Evolutionary conservation across 2,888 invertebrate species (phyloP).

Genomic region (Parnassius apollo): DNA sequence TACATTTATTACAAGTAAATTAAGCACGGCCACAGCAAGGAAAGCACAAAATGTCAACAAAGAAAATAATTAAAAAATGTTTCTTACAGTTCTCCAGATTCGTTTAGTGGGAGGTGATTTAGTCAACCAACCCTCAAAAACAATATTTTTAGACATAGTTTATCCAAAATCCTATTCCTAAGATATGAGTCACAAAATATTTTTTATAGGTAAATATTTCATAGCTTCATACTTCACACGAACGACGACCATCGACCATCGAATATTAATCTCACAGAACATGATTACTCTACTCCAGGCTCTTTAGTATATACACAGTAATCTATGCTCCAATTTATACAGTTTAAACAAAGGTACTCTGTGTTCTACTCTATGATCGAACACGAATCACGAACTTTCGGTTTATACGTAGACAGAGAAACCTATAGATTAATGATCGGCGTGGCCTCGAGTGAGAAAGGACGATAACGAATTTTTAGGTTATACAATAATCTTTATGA

Average conservation of each 20-base stretch:
- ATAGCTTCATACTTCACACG: conserved; percentile 31
- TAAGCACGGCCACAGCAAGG: conserved; percentile 32
- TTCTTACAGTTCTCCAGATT: conserved; percentile 95
- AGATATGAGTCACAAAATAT: conserved; percentile 51
- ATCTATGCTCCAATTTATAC: no score
- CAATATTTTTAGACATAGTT: conserved; percentile 83
- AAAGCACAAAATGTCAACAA: conserved; percentile 57
- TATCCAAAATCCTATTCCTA: conserved; percentile 35
- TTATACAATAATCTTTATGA: no score
- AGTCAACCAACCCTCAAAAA: conserved; percentile 96
- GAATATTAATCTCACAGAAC: no score
- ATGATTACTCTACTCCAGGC: no score
- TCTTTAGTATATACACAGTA: no score
- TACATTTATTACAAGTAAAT: conserved; percentile 17
- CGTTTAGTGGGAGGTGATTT: conserved; percentile 97
- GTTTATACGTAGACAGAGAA: no score
- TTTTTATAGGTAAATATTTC: conserved; percentile 37
- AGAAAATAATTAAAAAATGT: conserved; percentile 40
- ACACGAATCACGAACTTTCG: no score
- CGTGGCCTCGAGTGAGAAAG: no score
- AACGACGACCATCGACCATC: conserved; percentile 22
- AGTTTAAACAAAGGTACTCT: no score
- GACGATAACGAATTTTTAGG: no score
- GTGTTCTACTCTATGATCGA: no score
- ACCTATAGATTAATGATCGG: no score